These are phyloP conservation scores for Agrotis exclamationis DNA, from an alignment of 2,888 invertebrate genomes.

Conservation along the genomic window DNA sequence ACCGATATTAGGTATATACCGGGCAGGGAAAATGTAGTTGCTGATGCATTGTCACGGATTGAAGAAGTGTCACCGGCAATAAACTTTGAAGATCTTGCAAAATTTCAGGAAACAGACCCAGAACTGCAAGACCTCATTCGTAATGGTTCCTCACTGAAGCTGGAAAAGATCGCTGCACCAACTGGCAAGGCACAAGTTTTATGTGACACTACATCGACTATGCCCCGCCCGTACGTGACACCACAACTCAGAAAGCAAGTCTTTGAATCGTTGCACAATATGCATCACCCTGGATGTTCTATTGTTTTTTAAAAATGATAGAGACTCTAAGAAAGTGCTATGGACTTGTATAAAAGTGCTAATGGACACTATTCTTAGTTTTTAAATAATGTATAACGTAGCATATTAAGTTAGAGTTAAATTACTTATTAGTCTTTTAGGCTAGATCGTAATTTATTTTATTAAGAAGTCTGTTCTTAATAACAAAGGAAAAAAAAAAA, in stretches of 20 bases:
- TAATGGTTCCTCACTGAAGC: background rate
- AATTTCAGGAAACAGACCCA: slow-evolving; percentile 3
- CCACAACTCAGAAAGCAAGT: background rate
- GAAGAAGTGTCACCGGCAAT: slow-evolving; percentile 3
- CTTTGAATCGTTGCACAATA: background rate
- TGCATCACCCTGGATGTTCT: no score
- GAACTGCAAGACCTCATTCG: slow-evolving; percentile 7
- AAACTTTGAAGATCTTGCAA: slow-evolving; percentile 14
- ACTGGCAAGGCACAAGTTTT: background rate
- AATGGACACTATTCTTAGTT: no score
- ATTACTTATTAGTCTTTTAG: no score
- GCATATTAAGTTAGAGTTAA: no score
- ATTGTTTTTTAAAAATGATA: no score
- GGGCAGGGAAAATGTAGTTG: slow-evolving; percentile 1
- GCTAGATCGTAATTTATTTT: no score
- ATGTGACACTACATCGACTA: background rate
- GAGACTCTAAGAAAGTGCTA: no score
- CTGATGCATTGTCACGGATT: slow-evolving; percentile 4
- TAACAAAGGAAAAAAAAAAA: no score
- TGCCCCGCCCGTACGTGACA: background rate
- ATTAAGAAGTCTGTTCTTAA: no score
- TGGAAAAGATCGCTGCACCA: background rate
- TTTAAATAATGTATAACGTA: no score
- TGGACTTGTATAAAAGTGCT: no score
- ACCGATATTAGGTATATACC: background rate